Percentiles rank a stretch among this genome's conserved stretches.
Conservation (phyloP, 2,113 vertebrate genomes). For the Fukomys damarensis region DNA sequence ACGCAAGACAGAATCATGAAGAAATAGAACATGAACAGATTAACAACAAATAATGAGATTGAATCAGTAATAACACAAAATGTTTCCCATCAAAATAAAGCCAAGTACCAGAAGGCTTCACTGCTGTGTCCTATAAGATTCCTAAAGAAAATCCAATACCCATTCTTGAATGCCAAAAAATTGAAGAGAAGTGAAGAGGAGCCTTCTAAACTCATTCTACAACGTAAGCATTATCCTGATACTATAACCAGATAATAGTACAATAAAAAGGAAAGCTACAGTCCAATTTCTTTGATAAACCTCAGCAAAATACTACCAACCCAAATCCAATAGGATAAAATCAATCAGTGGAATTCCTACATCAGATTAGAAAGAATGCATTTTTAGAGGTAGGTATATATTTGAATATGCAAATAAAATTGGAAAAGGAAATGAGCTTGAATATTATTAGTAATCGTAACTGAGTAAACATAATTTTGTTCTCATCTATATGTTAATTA, state of each 20-base stretch:
- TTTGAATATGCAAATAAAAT: constrained; percentile 11
- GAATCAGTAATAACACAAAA: not conserved
- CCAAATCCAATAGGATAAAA: not conserved
- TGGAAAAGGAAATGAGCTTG: not conserved
- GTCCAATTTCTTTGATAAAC: not conserved
- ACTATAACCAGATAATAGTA: not conserved
- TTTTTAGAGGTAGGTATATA: not conserved
- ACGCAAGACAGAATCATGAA: not conserved
- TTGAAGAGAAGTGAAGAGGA: not conserved
- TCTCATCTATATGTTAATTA: constrained; percentile 45
- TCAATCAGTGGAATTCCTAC: not conserved
- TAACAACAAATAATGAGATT: not conserved
- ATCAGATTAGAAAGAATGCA: not conserved
- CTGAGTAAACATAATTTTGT: constrained; percentile 15
- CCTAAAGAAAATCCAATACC: not conserved
- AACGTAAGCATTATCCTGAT: not conserved
- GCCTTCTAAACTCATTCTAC: not conserved
- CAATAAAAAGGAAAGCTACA: not conserved
- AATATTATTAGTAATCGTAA: not conserved
- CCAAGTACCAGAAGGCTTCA: not conserved
- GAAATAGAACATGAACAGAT: not conserved
- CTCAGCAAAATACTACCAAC: not conserved
- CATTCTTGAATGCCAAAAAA: not conserved
- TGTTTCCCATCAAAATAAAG: not conserved
- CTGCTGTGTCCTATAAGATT: not conserved